Base-by-base conservation (phyloP, 2,888 invertebrate species). In the Phortica magna region DNA sequence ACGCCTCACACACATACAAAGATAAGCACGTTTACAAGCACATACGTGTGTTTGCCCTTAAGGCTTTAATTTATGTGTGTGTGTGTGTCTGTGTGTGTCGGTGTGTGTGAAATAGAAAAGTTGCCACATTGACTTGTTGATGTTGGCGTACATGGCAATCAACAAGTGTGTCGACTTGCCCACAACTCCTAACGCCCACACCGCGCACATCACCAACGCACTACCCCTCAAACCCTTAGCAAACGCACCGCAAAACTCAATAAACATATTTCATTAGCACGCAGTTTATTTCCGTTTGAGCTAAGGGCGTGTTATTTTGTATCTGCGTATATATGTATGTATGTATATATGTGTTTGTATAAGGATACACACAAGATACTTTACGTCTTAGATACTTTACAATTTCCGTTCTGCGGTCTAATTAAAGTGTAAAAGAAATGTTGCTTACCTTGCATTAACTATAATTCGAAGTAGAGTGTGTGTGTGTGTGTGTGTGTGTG, bases 391-490 rank as follows among this genome's bases (percentile, higher is more conserved):
- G 78, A 88, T 85, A 88, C 48, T 48, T 84, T 87, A 84, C 85
- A 88, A 85, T 85, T 88, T 85, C 88, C 89, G 85, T 88, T 86
- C 85, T 85, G 89, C 79, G 85, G 85, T 85, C 85, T 85, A 85
- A 85, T 85, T 85, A 85, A 85, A 85, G 88, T 85, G 89, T 86
- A 87, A 85, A 80, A 83, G 81, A 80, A 84, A 84, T 82, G 82
- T 85, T 83, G 86, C 80, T 79, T 78, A 79, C 61, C 68, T 42
- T n/a, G 17, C 48, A 59, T 64, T 12, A 41, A 48, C 48, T 48
- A 48, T 5, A 9, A 41, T 14, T 41, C 19, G 64, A 14, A 6
- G n/a, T 48, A 6, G n/a, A 39, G 70, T 71, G 19, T 75, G 12
- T 57, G 57, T 72, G 17, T 78, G 78, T 19, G 53, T 17, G 39